Percentiles rank a stretch among this genome's conserved stretches.
Conservation (phyloP, 2,797 vertebrate genomes). For the Chanos chanos region DNA sequence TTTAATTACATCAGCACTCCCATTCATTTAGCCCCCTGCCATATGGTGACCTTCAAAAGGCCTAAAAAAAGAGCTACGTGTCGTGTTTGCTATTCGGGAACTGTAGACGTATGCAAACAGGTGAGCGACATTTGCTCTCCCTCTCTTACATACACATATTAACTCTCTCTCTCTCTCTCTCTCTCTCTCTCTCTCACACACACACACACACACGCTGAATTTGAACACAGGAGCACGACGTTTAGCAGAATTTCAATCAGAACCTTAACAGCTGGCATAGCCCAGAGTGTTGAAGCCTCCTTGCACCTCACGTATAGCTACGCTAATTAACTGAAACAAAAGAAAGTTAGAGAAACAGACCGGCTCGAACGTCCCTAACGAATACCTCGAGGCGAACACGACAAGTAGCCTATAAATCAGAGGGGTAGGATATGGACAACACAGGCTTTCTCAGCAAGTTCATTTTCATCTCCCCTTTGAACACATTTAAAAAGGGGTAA, state of each 20-base stretch:
- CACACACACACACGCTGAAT: not conserved
- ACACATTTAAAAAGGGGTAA: too few species aligned
- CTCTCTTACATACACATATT: conserved; percentile 1
- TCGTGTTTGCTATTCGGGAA: not conserved
- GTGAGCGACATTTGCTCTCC: not conserved
- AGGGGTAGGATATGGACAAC: too few species aligned
- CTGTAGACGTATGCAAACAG: conserved; percentile 3
- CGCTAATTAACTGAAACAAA: conserved; percentile 38
- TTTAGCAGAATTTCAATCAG: conserved; percentile 28
- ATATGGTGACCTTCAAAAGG: conserved; percentile 55
- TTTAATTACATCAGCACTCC: conserved; percentile 45
- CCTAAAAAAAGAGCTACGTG: not conserved
- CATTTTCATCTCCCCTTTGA: too few species aligned
- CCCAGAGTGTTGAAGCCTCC: conserved; percentile 32
- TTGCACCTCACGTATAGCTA: conserved; percentile 29
- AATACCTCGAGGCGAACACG: conserved; percentile 8
- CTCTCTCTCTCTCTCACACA: not conserved
- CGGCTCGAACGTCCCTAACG: conserved; percentile 28
- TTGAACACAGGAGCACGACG: conserved; percentile 27
- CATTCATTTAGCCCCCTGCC: conserved; percentile 36
- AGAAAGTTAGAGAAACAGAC: conserved; percentile 29
- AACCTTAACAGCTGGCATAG: conserved; percentile 26
- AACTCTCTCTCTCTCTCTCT: not conserved
- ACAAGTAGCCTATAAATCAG: too few species aligned
- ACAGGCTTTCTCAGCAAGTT: too few species aligned